Percentiles rank a stretch among this genome's conserved stretches.
phyloP scores from a whole-genome alignment of 2,113 vertebrate genomes.

The Illadopsis cleaveri region DNA sequence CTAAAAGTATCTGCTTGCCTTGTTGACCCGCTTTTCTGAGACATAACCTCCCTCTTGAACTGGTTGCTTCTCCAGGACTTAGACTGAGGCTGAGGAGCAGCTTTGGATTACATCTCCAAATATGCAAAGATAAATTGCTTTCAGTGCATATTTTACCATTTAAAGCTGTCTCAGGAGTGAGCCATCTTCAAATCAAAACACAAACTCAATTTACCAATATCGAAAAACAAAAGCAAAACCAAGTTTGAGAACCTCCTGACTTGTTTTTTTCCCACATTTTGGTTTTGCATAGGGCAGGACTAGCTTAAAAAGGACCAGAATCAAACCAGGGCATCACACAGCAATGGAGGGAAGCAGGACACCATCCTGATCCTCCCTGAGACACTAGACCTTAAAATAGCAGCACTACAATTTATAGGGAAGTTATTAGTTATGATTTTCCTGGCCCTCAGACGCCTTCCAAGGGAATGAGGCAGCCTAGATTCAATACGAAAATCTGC shows the following conservation, averaged over 20 bases:
- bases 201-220: not conserved
- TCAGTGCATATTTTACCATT: not conserved
- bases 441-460: conserved; percentile 53
- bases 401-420: conserved; percentile 48
- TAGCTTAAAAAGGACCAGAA: not conserved
- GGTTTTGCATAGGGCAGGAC: not conserved
- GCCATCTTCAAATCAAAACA: not conserved
- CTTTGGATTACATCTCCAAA: not conserved
- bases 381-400: conserved; percentile 59
- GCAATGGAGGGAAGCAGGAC: conserved; percentile 40
- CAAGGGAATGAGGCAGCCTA: conserved; percentile 49
- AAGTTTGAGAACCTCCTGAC: not conserved
- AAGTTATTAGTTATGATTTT: conserved; percentile 62
- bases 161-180: not conserved
- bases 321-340: conserved; percentile 4
- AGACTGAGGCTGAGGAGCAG: not conserved
- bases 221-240: not conserved
- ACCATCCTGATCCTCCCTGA: conserved; percentile 8
- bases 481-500: conserved; percentile 25
- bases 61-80: not conserved
- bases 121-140: not conserved
- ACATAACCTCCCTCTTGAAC: not conserved
- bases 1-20: not conserved
- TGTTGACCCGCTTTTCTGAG: not conserved
- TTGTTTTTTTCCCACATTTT: not conserved